Conservation (phyloP, 30 jellyfish, hydroid and myxozoan genomes). For the Aurelia sp. region DNA sequence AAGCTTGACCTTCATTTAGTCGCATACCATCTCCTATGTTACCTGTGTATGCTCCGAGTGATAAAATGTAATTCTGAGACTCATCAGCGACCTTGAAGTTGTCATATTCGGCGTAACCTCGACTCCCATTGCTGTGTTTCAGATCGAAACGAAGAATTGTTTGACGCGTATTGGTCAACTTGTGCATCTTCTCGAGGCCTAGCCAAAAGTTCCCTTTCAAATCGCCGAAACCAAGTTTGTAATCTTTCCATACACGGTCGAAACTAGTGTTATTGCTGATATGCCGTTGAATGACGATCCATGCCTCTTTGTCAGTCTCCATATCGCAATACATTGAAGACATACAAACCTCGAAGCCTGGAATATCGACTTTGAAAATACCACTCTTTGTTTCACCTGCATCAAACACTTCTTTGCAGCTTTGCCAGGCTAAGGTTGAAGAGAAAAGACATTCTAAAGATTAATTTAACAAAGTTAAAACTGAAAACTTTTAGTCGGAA, state of each 20-base stretch:
- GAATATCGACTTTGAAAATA: not conserved
- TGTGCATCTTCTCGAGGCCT: slow-evolving; percentile 30
- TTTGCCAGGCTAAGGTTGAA: not conserved
- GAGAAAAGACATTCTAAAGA: not conserved
- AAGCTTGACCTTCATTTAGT: not conserved
- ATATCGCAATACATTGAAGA: slow-evolving; percentile 31
- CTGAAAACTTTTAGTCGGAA: no score
- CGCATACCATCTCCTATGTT: not conserved
- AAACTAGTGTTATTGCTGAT: slow-evolving; percentile 5
- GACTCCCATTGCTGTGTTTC: not conserved
- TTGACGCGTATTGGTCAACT: slow-evolving; percentile 5
- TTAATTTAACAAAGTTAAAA: no score
- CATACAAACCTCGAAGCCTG: not conserved
- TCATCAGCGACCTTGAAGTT: slow-evolving; percentile 2
- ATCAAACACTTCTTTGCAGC: not conserved
- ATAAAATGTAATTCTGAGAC: not conserved
- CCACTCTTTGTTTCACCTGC: not conserved
- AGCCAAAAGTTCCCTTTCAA: slow-evolving; percentile 51
- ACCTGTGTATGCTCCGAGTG: slow-evolving; percentile 9
- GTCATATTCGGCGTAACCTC: slow-evolving; percentile 1
- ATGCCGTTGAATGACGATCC: slow-evolving; percentile 53
- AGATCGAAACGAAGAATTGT: slow-evolving; percentile 14
- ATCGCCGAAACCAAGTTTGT: slow-evolving; percentile 39
- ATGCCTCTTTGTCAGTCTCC: slow-evolving; percentile 33
- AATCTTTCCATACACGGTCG: slow-evolving; percentile 17